Conservation (phyloP, 2,113 vertebrate genomes). For the Gasterosteus aculeatus region DNA sequence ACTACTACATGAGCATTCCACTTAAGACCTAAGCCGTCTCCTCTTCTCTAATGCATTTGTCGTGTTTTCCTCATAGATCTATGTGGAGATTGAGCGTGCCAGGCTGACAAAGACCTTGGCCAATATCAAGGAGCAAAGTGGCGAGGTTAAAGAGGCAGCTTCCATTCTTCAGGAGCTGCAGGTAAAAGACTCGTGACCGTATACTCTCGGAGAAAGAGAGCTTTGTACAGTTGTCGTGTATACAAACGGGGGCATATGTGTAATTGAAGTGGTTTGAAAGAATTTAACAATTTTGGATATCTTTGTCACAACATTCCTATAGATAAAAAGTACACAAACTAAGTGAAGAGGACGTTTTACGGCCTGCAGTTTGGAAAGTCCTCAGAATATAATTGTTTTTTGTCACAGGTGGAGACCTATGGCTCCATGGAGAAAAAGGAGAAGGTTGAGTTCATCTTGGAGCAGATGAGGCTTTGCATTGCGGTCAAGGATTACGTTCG, state of each 20-base stretch:
- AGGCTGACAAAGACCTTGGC: conserved; percentile 94
- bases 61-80: conserved; percentile 85
- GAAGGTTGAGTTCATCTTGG: conserved; percentile 97
- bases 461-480: conserved; percentile 98
- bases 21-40: background rate
- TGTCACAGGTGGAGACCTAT: conserved; percentile 93
- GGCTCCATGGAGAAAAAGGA: conserved; percentile 99
- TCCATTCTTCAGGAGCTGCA: conserved; percentile 95
- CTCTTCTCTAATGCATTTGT: background rate
- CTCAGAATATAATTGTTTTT: background rate
- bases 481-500: conserved; percentile 99
- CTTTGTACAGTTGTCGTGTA: background rate
- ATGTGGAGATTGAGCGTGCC: conserved; percentile 97
- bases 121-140: conserved; percentile 92
- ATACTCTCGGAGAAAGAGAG: background rate
- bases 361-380: background rate
- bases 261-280: background rate
- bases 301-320: background rate
- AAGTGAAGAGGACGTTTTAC: background rate
- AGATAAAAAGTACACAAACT: background rate
- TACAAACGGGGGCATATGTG: background rate
- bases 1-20: background rate
- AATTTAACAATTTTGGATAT: background rate
- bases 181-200: conserved; percentile 73
- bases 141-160: conserved; percentile 95